These are phyloP conservation scores for Pherbina coryleti DNA, from an alignment of 2,888 invertebrate genomes.

Conservation along the genomic window DNA sequence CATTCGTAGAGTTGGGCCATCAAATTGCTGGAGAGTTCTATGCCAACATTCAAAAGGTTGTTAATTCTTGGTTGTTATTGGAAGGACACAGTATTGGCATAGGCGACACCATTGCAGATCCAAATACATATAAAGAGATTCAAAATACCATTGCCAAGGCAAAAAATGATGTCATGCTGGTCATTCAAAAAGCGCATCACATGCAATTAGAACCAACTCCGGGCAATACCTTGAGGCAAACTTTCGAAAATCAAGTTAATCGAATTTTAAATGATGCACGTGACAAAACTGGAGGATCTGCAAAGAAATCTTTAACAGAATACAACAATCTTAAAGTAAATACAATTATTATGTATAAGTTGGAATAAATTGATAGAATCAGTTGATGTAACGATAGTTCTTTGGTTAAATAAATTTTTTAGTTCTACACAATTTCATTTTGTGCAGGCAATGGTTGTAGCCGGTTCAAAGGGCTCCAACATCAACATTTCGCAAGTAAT, in stretches of 20 bases:
- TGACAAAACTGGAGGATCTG: constrained; percentile 98
- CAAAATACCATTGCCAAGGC: constrained; percentile 96
- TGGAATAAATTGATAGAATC: too few relatives aligned
- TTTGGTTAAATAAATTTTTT: too few relatives aligned
- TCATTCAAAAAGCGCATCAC: constrained; percentile 91
- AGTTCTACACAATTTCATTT: too few relatives aligned
- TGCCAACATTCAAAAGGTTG: constrained; percentile 96
- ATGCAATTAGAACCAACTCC: constrained; percentile 97
- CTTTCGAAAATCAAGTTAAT: constrained; percentile 98
- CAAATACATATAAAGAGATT: constrained; percentile 94
- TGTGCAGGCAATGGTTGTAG: constrained; percentile 99
- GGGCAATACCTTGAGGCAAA: constrained; percentile 96
- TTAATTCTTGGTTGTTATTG: constrained; percentile 94
- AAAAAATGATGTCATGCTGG: constrained; percentile 97
- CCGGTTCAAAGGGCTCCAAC: constrained; percentile 97
- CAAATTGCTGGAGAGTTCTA: constrained; percentile 94
- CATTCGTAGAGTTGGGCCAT: constrained; percentile 94
- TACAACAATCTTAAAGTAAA: constrained; percentile 88
- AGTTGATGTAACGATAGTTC: too few relatives aligned
- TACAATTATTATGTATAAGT: neutral
- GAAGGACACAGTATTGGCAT: constrained; percentile 96
- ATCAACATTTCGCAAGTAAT: constrained; percentile 99
- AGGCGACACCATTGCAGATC: constrained; percentile 98
- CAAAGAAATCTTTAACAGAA: constrained; percentile 96
- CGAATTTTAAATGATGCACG: constrained; percentile 98